Base-by-base conservation (phyloP, 2,797 vertebrate genomes). In the Protonibea diacanthus region DNA sequence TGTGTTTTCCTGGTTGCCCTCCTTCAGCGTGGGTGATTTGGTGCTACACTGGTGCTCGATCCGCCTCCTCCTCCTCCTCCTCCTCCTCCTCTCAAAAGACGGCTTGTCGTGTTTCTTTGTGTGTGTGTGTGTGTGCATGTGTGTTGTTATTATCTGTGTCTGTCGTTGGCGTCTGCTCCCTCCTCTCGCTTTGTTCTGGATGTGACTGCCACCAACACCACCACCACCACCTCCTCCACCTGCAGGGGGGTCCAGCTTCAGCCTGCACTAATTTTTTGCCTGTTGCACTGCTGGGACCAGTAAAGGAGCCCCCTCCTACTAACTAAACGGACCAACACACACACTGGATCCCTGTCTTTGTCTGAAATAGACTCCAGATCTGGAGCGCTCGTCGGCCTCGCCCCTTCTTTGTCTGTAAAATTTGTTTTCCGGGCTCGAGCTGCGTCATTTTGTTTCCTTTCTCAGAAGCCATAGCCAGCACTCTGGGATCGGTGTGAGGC, bases 401-500 rank as follows among this genome's bases (percentile, higher is more conserved):
- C 49, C 58, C 53, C 75, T 40, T 56, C 4, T 38, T 38, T 38
- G 5, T 18, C 69, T 25, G 56, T 58, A 69, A 71, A 42, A 51
- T 73, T 5, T 69, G 33, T 47, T 47, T 51, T 52, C 45, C n/a
- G 23, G 53, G 65, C 63, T 73, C 15, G 20, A 64, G 67, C 40
- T 47, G 10, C 20, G 14, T 74, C 25, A 47, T 49, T 38, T 38
- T 23, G 38, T 57, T 57, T 57, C 25, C 80, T 78, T 48, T 74
- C 63, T 83, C 81, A 57, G 80, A 91, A 90, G 89, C 91, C 92
- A 90, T 89, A 90, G 71, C 80, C 87, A 87, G 68, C 77, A 61
- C 72, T 80, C 75, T 62, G 56, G 78, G 71, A 76, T 75, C 14
- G 10, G 57, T 66, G 71, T 69, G 73, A 68, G 79, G 79, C 48